A percentile compares a stretch with the other conserved stretches of the same genome.
These are phyloP conservation scores for Trichogramma pretiosum DNA, from an alignment of 1,140 invertebrate species.

Conservation along the genomic window DNA sequence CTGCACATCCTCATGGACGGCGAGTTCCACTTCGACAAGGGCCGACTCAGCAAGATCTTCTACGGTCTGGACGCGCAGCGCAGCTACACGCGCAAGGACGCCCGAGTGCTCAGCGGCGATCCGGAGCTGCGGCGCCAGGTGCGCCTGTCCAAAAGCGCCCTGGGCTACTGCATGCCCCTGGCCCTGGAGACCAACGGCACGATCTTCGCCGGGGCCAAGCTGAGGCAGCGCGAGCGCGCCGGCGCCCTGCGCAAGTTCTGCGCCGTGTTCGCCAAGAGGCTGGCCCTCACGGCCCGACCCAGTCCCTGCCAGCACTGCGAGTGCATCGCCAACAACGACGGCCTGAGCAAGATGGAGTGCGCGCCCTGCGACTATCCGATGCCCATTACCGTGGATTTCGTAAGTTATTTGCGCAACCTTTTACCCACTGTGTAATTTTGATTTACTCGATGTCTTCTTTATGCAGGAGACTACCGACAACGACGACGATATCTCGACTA, in stretches of 20 bases:
- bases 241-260: conserved; percentile 58
- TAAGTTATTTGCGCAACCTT: no score
- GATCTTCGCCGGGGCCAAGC: conserved; percentile 55
- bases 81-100: conserved; percentile 71
- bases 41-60: conserved; percentile 60
- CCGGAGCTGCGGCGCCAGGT: conserved; percentile 59
- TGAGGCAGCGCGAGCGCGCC: conserved; percentile 45
- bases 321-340: conserved; percentile 58
- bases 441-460: conserved; percentile 17
- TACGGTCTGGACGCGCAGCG: conserved; percentile 65
- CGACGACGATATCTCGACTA: neutral
- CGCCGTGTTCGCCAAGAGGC: conserved; percentile 59
- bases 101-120: conserved; percentile 57
- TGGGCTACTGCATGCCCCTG: conserved; percentile 71
- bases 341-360: conserved; percentile 56
- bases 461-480: neutral
- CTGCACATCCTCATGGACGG: conserved; percentile 76
- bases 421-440: conserved; percentile 6
- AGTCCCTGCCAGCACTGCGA: conserved; percentile 62
- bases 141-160: conserved; percentile 60
- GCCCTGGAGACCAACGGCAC: conserved; percentile 78
- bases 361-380: conserved; percentile 50
- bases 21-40: conserved; percentile 64
- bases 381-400: conserved; percentile 44
- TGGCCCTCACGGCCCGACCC: conserved; percentile 55